A percentile compares a stretch with the other conserved stretches of the same genome.
These are phyloP conservation scores for Pachydiplax longipennis DNA, from an alignment of 2,888 invertebrate species.

Conservation along the genomic window DNA sequence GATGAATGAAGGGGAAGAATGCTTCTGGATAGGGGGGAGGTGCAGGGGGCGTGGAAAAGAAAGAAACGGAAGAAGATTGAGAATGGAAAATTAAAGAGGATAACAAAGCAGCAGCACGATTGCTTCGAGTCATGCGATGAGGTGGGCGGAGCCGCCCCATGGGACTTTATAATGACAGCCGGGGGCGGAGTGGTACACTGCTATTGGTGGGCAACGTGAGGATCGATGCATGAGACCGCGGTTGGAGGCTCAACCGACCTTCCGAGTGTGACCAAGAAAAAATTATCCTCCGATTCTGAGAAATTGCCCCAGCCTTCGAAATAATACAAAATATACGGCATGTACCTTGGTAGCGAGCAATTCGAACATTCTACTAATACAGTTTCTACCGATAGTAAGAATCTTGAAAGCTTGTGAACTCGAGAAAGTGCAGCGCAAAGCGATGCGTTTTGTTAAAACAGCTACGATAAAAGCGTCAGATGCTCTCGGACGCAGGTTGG, in stretches of 20 bases:
- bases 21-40: not conserved
- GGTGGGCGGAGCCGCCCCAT: conserved; percentile 26
- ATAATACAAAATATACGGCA: no score
- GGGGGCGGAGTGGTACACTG: not conserved
- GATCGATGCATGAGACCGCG: conserved; percentile 25
- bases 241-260: conserved; percentile 37
- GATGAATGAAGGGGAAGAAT: not conserved
- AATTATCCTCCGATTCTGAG: not conserved
- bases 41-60: conserved; percentile 37
- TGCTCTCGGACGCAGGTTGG: no score
- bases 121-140: conserved; percentile 36
- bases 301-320: not conserved
- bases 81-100: conserved; percentile 45
- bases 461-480: no score
- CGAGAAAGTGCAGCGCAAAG: no score
- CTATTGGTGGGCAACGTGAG: conserved; percentile 25
- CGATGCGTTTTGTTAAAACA: no score
- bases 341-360: no score
- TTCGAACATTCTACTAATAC: no score
- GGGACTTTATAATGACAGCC: conserved; percentile 2
- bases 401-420: no score
- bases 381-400: no score
- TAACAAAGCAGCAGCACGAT: conserved; percentile 30
- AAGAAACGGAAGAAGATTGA: conserved; percentile 44
- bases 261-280: conserved; percentile 3